phyloP scores from a whole-genome alignment of 2,113 vertebrate genomes.

The Sorex araneus region DNA sequence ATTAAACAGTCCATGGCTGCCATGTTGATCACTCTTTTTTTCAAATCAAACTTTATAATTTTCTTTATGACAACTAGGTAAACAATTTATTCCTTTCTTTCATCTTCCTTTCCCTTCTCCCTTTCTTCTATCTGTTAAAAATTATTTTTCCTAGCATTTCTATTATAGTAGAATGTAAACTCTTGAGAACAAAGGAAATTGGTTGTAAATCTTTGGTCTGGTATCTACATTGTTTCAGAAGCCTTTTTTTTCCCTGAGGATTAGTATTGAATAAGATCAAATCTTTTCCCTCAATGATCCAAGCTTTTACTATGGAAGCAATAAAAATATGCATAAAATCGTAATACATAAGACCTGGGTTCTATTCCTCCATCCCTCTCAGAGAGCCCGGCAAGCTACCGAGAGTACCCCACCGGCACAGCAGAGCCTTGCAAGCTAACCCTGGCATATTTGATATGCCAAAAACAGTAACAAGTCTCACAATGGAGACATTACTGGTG shows the following conservation, averaged over 20 bases:
- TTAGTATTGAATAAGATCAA: not conserved
- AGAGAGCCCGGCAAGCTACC: too few relatives aligned
- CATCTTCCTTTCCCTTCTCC: not conserved
- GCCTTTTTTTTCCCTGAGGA: not conserved
- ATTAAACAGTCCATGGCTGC: not conserved
- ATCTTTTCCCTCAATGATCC: not conserved
- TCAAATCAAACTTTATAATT: not conserved
- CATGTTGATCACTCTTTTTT: not conserved
- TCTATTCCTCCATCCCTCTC: too few relatives aligned
- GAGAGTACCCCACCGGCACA: too few relatives aligned
- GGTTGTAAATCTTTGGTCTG: not conserved
- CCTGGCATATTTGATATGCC: too few relatives aligned
- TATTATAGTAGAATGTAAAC: not conserved
- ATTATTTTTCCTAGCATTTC: not conserved
- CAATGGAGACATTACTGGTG: too few relatives aligned
- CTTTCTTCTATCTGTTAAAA: too few relatives aligned
- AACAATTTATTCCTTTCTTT: not conserved
- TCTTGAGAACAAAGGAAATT: not conserved
- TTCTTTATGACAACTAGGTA: not conserved
- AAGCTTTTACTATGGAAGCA: not conserved
- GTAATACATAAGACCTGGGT: too few relatives aligned
- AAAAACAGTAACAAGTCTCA: too few relatives aligned
- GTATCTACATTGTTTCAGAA: not conserved
- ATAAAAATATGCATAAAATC: constrained; percentile 9
- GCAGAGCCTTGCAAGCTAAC: too few relatives aligned